These are phyloP conservation scores for Erithacus rubecula DNA, from an alignment of 2,797 vertebrate genomes.

Conservation along the genomic window DNA sequence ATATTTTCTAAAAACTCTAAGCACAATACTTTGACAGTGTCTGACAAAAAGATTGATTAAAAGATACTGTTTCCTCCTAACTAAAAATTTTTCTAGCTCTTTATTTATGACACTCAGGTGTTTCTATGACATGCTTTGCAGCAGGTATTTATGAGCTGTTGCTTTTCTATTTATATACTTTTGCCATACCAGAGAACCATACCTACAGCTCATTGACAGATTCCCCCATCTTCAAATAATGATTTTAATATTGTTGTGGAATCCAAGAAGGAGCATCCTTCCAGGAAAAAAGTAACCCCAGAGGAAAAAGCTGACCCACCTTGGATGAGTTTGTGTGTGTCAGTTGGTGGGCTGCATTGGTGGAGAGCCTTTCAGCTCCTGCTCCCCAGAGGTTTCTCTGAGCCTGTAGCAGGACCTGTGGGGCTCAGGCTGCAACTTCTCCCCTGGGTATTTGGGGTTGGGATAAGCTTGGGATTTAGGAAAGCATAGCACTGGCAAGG, in stretches of 20 bases:
- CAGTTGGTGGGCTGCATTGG: neutral
- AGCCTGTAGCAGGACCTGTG: rapidly evolving
- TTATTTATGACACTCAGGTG: neutral
- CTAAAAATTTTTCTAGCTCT: neutral
- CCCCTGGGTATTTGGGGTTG: neutral
- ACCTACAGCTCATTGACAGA: neutral
- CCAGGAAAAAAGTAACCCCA: neutral
- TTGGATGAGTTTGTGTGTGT: neutral
- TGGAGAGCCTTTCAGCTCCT: neutral
- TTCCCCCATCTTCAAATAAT: neutral
- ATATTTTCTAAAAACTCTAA: neutral
- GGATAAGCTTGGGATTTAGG: neutral
- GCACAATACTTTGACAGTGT: neutral
- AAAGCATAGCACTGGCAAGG: neutral
- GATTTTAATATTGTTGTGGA: neutral
- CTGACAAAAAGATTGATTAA: neutral
- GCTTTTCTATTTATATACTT: neutral
- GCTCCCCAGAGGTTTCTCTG: neutral
- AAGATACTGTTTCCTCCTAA: neutral
- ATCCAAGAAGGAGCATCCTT: neutral
- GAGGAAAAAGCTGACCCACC: neutral
- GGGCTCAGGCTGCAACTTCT: neutral
- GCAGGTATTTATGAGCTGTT: neutral
- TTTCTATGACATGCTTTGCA: neutral
- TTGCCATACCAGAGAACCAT: neutral